These are phyloP conservation scores for Sinocyclocheilus anshuiensis DNA, from an alignment of 2,113 vertebrate genomes.

Conservation along the genomic window DNA sequence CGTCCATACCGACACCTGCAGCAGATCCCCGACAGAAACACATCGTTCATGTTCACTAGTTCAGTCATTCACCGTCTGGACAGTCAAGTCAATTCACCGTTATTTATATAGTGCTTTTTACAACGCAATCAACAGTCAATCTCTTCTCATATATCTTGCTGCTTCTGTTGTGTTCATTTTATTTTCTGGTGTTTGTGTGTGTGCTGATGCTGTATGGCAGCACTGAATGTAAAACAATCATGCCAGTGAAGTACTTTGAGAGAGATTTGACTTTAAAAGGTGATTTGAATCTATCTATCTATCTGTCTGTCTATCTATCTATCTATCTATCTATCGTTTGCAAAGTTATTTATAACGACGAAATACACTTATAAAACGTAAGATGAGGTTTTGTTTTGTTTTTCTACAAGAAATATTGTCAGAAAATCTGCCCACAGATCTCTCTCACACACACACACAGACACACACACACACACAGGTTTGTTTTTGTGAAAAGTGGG, in stretches of 20 bases:
- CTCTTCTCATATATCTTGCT: background rate
- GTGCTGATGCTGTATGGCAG: background rate
- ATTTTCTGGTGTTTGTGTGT: background rate
- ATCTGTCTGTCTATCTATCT: background rate
- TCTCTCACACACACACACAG: background rate
- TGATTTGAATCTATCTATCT: background rate
- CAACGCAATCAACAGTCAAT: no score
- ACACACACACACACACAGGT: background rate
- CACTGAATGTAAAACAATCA: background rate
- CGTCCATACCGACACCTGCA: conserved; percentile 73
- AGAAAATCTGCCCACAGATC: background rate
- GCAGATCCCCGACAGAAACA: no score
- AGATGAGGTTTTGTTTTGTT: background rate
- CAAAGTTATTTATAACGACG: background rate
- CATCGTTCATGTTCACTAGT: background rate
- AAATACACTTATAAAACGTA: background rate
- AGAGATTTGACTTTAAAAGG: background rate
- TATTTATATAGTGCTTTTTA: no score
- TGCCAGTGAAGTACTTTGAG: background rate
- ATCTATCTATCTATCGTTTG: background rate
- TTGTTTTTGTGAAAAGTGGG: no score
- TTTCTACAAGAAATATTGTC: background rate
- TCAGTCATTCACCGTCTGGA: background rate
- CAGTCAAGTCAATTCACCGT: no score
- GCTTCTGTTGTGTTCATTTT: no score